Base-by-base conservation (phyloP, 2,888 invertebrate genomes). In the Apamea anceps region DNA sequence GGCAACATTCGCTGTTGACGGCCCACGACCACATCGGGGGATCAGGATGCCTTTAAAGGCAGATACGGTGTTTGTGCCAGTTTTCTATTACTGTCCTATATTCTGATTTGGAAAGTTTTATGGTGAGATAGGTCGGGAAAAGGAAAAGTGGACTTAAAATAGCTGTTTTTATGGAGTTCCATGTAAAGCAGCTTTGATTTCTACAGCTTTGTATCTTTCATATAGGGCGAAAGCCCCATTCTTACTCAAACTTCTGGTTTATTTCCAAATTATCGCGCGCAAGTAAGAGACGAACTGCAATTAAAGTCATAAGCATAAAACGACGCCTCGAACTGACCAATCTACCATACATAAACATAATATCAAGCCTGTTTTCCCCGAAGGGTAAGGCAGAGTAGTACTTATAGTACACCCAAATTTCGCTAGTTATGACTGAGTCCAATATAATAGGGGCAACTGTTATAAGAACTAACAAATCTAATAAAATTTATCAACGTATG, bases 41-140 rank as follows among this genome's bases (percentile, higher is more conserved):
- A 85, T 88, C 85, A 42, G 68, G 75, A 78, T 79, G 32, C 89
- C 89, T 82, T 88, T 84, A 80, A 81, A 84, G 86, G 87, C 65
- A 68, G 79, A 71, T 86, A 85, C 65, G 79, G 67, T 60, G 72
- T 75, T 75, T 76, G 81, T 87, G 81, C 80, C 54, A 74, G 87
- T 81, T 88, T 87, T 87, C 84, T 73, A 85, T 70, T 57, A 48
- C 67, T 84, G 78, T 57, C 80, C 85, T 82, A 81, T 88, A 82
- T 87, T 80, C 76, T 71, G 80, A 73, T 88, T 81, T 81, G 79
- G 84, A 85, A 81, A 84, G 77, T 86, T 75, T 79, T 66, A 76
- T 77, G 48, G 68, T 74, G 63, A 62, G 71, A 80, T 80, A 65
- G 75, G 75, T 74, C 70, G 63, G 57, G 37, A 63, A 82, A 85